Percentiles rank a stretch among this genome's conserved stretches.
These are phyloP conservation scores for Taeniopygia guttata DNA, from an alignment of 2,797 vertebrate species.

Conservation along the genomic window DNA sequence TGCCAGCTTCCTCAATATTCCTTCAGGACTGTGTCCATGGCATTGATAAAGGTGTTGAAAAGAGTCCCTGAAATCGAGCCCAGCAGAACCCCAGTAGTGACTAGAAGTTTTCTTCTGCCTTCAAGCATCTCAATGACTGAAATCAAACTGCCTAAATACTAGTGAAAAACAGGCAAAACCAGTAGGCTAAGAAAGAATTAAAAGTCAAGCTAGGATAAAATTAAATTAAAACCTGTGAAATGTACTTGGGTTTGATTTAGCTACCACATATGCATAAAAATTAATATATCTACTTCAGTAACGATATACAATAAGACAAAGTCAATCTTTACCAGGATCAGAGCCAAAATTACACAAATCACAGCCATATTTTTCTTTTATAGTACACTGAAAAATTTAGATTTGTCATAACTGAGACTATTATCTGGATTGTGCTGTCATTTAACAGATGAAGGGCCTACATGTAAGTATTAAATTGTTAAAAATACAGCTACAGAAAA, in stretches of 20 bases:
- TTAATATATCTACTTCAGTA: not conserved
- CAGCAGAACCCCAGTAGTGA: not conserved
- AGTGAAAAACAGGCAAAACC: not conserved
- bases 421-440: not conserved
- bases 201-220: not conserved
- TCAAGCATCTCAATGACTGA: not conserved
- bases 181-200: not conserved
- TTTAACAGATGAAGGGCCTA: not conserved
- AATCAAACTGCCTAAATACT: not conserved
- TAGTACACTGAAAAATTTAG: not conserved
- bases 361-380: not conserved
- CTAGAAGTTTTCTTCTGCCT: not conserved
- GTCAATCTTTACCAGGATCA: not conserved
- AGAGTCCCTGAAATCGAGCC: not conserved
- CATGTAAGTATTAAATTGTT: not conserved
- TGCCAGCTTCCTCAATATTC: not conserved
- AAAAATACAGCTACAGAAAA: not conserved
- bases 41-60: not conserved
- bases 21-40: too few species aligned
- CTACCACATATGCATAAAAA: not conserved
- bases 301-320: not conserved
- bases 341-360: not conserved
- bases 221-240: not conserved
- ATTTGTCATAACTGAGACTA: not conserved
- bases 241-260: not conserved